Evolutionary conservation across 2,113 vertebrate genomes (phyloP).

Genomic region (Poeciliopsis prolifica): DNA sequence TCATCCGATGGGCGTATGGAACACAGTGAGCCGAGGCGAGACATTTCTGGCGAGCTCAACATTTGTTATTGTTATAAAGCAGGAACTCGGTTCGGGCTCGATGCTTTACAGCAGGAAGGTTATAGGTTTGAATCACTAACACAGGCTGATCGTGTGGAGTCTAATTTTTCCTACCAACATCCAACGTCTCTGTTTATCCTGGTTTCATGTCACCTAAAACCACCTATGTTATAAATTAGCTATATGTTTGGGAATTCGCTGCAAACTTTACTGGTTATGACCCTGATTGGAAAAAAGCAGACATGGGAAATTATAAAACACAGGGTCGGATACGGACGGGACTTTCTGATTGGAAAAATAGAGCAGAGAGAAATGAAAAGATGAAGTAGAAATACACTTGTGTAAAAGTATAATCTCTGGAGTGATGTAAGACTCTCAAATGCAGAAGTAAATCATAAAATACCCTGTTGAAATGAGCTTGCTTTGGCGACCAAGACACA

Average conservation of each 20-base stretch:
- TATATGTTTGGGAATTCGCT: too few species aligned
- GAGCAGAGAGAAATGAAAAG: not conserved
- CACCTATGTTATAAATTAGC: not conserved
- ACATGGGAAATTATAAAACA: not conserved
- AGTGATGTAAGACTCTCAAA: constrained; percentile 16
- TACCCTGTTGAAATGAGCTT: not conserved
- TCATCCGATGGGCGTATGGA: not conserved
- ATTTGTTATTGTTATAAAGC: not conserved
- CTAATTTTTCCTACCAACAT: not conserved
- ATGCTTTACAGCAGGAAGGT: not conserved
- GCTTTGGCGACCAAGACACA: not conserved
- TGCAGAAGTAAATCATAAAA: constrained; percentile 13
- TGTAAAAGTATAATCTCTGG: not conserved
- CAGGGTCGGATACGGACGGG: not conserved
- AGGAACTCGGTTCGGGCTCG: not conserved
- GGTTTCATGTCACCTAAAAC: not conserved
- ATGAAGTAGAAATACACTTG: not conserved
- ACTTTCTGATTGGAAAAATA: not conserved
- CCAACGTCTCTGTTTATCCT: not conserved
- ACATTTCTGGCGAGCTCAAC: not conserved
- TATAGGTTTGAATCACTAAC: not conserved
- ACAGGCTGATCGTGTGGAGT: not conserved
- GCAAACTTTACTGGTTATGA: not conserved
- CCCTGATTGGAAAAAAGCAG: not conserved
- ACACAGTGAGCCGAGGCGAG: constrained; percentile 10